Evolutionary conservation across 1,140 invertebrate species (phyloP), one percentile per base, ranked within the genome.

Genomic region (Dendrolimus kikuchii): DNA sequence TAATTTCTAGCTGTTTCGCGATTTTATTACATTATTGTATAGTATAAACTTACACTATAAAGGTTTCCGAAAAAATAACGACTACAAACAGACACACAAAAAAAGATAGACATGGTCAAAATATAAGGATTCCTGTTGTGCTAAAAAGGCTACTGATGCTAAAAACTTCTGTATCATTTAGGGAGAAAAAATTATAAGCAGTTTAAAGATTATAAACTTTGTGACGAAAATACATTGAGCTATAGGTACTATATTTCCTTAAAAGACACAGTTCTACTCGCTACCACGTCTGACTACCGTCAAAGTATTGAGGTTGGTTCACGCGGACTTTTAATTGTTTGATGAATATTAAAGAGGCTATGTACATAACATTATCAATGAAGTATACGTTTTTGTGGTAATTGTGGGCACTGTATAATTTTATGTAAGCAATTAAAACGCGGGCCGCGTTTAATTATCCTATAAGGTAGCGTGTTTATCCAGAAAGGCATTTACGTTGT

Each of bases 321-420:
- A 55, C 55, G 61, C 55, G 50, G 63, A 55, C 51, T 59, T 57
- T 66, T 64, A 70, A 66, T 70, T 64, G 62, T 62, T 59, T 70
- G 52, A 66, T 70, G 67, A 70, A 69, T 66, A 70, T 70, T 66
- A 55, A 70, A 62, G 59, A 69, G 66, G 59, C 55, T 66, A 57
- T 38, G 56, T 64, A 64, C 52, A 59, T 61, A 60, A 59, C 50
- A 64, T 64, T 64, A 68, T 67, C 55, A 59, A 68, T 71, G 60
- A 64, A 58, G 58, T 55, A 53, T 63, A 46, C 53, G 58, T 62
- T 57, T 61, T 55, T 65, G 55, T 57, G 23, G 40, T 59, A 47
- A n/a, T 39, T 47, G 46, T 61, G 53, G 51, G 43, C 50, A 59
- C 47, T 51, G 61, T 49, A 55, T 66, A 63, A 60, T 68, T 62